These are phyloP conservation scores for Euplexia lucipara DNA, from an alignment of 2,888 invertebrate genomes.

Conservation along the genomic window DNA sequence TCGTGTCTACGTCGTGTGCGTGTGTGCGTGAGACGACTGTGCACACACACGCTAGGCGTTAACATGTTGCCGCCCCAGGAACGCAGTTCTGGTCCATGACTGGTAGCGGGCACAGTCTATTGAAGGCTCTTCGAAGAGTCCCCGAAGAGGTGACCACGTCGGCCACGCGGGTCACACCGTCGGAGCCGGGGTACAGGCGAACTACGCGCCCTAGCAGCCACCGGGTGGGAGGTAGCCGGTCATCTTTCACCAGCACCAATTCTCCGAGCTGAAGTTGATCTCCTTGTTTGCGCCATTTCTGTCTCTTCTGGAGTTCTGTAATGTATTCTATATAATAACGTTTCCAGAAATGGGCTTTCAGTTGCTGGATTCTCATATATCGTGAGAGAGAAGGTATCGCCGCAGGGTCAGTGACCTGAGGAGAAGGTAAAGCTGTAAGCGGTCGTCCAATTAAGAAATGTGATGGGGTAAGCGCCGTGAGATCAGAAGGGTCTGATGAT, in stretches of 20 bases:
- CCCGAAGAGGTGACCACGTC: no score
- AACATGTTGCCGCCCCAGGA: no score
- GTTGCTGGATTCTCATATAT: no score
- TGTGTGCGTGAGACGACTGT: no score
- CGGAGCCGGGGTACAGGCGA: conserved; percentile 12
- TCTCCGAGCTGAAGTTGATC: neutral
- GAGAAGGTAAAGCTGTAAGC: conserved; percentile 1
- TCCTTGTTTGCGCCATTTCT: conserved; percentile 2
- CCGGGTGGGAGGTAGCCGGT: conserved; percentile 8
- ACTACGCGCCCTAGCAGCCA: conserved; percentile 16
- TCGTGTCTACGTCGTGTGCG: no score
- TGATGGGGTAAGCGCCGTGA: conserved; percentile 1
- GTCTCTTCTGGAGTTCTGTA: neutral
- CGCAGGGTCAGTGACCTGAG: neutral
- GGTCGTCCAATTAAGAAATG: conserved; percentile 1
- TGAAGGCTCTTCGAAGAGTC: no score
- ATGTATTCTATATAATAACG: conserved; percentile 2
- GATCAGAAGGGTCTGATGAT: conserved; percentile 2
- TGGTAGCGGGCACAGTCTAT: no score
- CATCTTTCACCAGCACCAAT: conserved; percentile 17
- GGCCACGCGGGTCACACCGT: no score
- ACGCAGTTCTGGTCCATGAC: no score
- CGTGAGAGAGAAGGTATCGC: neutral
- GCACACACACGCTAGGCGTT: no score
- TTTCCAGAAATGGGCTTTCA: conserved; percentile 3